Base-by-base conservation (phyloP, 2,113 vertebrate genomes). In the Lepisosteus oculatus region DNA sequence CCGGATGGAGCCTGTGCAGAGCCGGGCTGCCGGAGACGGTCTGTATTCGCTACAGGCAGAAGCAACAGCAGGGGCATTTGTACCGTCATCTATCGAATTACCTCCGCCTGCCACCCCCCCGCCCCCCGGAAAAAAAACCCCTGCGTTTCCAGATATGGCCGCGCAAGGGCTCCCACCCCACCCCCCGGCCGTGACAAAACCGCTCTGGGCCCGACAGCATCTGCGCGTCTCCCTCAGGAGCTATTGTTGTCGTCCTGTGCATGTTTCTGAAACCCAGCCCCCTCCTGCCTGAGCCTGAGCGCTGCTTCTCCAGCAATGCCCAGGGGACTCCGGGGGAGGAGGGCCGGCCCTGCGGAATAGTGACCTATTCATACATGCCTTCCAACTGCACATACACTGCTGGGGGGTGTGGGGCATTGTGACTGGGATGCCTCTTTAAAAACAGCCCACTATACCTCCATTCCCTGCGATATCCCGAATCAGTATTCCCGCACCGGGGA, bases 151-250 rank as follows among this genome's bases (percentile, higher is more conserved):
- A 51, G 47, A 51, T 6, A 51, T 5, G 47, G 47, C 47, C 9
- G 47, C 9, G 47, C 47, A 5, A 6, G 47, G 47, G 5, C 47
- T 51, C 47, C 47, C 47, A 51, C 5, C 5, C 5, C 47, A 51
- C 47, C 47, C 47, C 9, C 47, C 9, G 47, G 47, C 47, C 47
- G 9, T 51, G 5, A 51, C 5, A 29, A 5, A 51, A 9, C 47
- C 47, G 9, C 47, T 51, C 29, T 29, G 29, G 47, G 47, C 47
- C 47, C 2, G 76, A 81, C 8, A 81, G 86, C 85, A 88, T 89
- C 87, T 90, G 87, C 84, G 87, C 76, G 70, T 83, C 85, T 92
- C 91, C 90, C 91, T 81, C 83, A 90, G 85, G 86, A 90, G 80
- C 88, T 81, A 85, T 87, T 89, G 85, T 92, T 89, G 83, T 88